Percentiles rank a stretch among this genome's conserved stretches.
phyloP scores from a whole-genome alignment of 2,888 invertebrate species.

The Drosophila limbata region DNA sequence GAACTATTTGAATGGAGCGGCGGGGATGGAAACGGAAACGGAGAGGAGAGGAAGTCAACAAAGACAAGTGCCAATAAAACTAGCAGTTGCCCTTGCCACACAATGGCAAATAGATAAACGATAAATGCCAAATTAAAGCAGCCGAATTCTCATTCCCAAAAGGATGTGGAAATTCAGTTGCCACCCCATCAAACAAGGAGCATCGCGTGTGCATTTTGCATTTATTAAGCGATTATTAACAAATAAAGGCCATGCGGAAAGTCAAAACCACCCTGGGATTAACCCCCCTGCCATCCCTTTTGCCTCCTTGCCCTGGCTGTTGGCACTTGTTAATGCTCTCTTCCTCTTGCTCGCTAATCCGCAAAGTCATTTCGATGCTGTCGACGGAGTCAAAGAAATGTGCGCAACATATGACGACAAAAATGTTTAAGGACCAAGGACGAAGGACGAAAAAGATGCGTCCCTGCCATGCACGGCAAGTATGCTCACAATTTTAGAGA shows the following conservation, averaged over 20 bases:
- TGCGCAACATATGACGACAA: constrained; percentile 79
- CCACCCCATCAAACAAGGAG: constrained; percentile 3
- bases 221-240: constrained; percentile 84
- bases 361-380: constrained; percentile 76
- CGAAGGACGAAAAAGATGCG: constrained; percentile 35
- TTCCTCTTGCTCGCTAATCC: constrained; percentile 67
- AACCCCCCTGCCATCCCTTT: constrained; percentile 1
- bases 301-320: background rate
- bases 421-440: constrained; percentile 19
- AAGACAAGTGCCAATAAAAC: constrained; percentile 58
- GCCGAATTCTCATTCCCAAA: constrained; percentile 8
- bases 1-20: constrained; percentile 4
- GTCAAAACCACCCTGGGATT: constrained; percentile 39
- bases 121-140: constrained; percentile 72
- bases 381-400: constrained; percentile 52
- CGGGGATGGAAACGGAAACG: background rate
- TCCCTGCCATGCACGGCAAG: constrained; percentile 65
- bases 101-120: constrained; percentile 68
- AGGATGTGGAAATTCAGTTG: background rate
- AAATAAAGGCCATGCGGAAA: constrained; percentile 67
- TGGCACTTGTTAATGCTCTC: background rate
- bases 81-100: constrained; percentile 20
- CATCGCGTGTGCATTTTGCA: constrained; percentile 72
- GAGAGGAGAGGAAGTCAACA: background rate
- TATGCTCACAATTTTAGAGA: constrained; percentile 78